Evolutionary conservation across 1,140 invertebrate genomes (phyloP).

Genomic region (Papilio dardanus): DNA sequence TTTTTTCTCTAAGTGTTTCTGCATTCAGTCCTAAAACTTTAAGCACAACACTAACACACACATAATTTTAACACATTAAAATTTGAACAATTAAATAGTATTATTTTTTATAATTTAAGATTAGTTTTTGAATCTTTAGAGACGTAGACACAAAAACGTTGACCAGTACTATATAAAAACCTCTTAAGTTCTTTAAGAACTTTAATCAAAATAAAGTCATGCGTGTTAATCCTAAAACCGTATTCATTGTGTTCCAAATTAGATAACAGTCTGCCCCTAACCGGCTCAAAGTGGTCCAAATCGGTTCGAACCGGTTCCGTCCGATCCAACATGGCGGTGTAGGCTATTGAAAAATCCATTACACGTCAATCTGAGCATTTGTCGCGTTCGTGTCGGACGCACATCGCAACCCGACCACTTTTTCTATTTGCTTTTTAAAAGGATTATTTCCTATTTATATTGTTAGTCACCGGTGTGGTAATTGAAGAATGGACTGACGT

Average conservation of each 20-base stretch:
- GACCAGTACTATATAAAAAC: no score
- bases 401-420: constrained; percentile 1
- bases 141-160: no score
- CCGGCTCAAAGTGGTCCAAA: constrained; percentile 42
- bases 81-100: no score
- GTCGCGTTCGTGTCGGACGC: constrained; percentile 45
- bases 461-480: neutral
- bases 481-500: neutral
- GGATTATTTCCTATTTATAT: constrained; percentile 28
- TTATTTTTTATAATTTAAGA: no score
- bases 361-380: constrained; percentile 70
- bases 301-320: constrained; percentile 42
- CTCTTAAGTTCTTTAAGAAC: neutral
- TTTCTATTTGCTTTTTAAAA: constrained; percentile 28
- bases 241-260: constrained; percentile 35
- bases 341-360: constrained; percentile 67
- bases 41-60: no score
- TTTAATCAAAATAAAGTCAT: constrained; percentile 7
- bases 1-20: no score
- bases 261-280: constrained; percentile 37
- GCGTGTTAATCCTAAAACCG: neutral
- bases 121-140: no score
- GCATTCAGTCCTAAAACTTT: no score
- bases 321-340: constrained; percentile 51
- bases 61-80: no score